These are phyloP conservation scores for Lamprotornis superbus DNA, from an alignment of 2,113 vertebrate species.

Conservation along the genomic window DNA sequence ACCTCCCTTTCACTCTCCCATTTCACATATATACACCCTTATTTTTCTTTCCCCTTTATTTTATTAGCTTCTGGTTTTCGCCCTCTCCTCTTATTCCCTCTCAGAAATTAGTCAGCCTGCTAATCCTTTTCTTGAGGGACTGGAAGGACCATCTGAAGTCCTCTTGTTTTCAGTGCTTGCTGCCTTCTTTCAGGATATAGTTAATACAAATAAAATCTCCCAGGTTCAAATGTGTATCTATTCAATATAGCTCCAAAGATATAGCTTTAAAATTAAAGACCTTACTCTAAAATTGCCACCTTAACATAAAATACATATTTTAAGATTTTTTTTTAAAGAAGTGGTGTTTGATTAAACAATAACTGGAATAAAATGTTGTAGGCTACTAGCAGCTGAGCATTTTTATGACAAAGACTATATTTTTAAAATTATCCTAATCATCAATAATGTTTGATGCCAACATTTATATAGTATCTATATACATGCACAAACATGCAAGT, in stretches of 20 bases:
- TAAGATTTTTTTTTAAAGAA: background rate
- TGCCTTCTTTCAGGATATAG: background rate
- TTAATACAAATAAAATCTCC: background rate
- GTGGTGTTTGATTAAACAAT: background rate
- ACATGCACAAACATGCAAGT: background rate
- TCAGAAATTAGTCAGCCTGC: background rate
- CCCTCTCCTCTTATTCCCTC: background rate
- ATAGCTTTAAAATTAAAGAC: background rate
- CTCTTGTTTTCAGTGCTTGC: background rate
- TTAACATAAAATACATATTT: background rate
- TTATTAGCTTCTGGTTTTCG: background rate
- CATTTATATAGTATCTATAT: background rate
- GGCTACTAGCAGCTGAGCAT: background rate
- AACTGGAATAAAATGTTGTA: background rate
- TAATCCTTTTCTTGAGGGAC: background rate
- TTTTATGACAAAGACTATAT: background rate
- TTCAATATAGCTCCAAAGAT: background rate
- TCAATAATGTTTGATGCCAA: background rate
- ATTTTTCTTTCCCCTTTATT: background rate
- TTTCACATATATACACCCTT: background rate
- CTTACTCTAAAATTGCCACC: background rate
- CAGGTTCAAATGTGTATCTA: background rate
- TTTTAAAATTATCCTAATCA: background rate
- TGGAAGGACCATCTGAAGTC: background rate
- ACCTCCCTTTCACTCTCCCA: background rate